These are phyloP conservation scores for Hemistola chrysoprasaria DNA, from an alignment of 2,888 invertebrate species.

Conservation along the genomic window DNA sequence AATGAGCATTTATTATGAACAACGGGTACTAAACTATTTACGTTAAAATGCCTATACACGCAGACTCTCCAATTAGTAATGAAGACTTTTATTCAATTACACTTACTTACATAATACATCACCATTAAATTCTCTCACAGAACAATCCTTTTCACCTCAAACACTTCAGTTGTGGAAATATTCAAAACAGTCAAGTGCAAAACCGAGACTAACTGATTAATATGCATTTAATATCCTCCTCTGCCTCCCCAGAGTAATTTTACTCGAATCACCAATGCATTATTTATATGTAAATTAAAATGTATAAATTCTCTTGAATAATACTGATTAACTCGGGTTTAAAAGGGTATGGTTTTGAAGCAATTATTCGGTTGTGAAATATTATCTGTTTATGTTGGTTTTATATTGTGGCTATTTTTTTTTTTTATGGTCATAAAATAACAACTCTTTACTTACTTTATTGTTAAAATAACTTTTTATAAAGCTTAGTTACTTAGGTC, in stretches of 20 bases:
- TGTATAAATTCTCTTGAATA: constrained; percentile 39
- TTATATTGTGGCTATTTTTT: constrained; percentile 6
- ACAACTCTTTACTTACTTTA: no score
- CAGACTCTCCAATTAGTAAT: no score
- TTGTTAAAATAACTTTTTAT: no score
- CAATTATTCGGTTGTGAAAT: constrained; percentile 3
- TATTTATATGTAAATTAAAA: constrained; percentile 66
- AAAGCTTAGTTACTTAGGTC: no score
- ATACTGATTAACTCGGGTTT: constrained; percentile 20
- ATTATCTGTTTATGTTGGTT: constrained; percentile 6
- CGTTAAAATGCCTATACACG: no score
- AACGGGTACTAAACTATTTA: no score
- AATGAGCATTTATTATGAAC: no score
- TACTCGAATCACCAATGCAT: constrained; percentile 58
- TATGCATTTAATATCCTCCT: constrained; percentile 56
- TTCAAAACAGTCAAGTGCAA: constrained; percentile 36
- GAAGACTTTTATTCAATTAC: no score
- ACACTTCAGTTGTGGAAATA: constrained; percentile 25
- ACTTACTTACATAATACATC: no score
- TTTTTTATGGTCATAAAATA: constrained; percentile 1
- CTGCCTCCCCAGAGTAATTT: constrained; percentile 55
- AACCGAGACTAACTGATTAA: constrained; percentile 49
- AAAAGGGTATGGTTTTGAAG: constrained; percentile 12
- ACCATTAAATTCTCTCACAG: constrained; percentile 12
- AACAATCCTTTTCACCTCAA: constrained; percentile 17